A percentile compares a stretch with the other conserved stretches of the same genome.
Conservation (phyloP, 2,113 vertebrate genomes). For the Bettongia penicillata region DNA sequence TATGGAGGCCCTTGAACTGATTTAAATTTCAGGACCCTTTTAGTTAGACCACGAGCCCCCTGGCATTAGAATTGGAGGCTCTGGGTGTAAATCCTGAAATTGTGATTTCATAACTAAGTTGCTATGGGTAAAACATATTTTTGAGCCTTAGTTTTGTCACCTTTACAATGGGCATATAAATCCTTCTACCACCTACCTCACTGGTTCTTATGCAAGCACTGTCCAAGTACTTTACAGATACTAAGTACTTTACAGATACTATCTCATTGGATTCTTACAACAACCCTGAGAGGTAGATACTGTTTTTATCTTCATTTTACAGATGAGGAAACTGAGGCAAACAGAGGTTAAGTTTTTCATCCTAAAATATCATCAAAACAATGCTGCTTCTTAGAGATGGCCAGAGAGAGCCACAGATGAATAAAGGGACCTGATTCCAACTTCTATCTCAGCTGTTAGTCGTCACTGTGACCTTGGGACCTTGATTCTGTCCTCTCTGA, state of each 20-base stretch:
- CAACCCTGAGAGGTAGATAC: too few species aligned
- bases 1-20: not conserved
- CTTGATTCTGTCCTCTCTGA: not conserved
- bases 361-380: not conserved
- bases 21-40: not conserved
- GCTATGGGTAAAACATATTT: not conserved
- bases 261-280: too few species aligned
- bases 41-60: not conserved
- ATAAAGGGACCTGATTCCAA: not conserved
- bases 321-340: too few species aligned
- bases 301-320: too few species aligned
- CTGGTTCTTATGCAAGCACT: not conserved
- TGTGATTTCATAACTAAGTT: not conserved
- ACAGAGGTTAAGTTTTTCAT: too few species aligned
- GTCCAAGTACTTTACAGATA: too few species aligned
- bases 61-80: not conserved
- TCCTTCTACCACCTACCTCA: not conserved
- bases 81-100: not conserved
- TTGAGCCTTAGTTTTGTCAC: not conserved
- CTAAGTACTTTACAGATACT: too few species aligned
- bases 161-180: not conserved
- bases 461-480: not conserved
- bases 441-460: not conserved
- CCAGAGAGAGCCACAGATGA: not conserved
- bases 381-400: not conserved